phyloP scores from a whole-genome alignment of 2,888 invertebrate species.

The Timema cristinae region DNA sequence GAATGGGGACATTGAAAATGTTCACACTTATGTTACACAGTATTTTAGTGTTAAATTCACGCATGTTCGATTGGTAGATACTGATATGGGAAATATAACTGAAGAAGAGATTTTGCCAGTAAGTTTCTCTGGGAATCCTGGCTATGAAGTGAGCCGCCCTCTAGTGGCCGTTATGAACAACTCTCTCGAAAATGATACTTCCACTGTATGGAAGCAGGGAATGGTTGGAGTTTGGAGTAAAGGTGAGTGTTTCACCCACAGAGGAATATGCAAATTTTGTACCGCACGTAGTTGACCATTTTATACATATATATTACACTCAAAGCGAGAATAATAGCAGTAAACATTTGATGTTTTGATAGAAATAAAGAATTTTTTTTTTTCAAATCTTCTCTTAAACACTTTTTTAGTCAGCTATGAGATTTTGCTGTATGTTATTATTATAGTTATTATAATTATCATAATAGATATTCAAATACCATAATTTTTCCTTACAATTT shows the following conservation, averaged over 20 bases:
- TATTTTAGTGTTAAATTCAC: constrained; percentile 23
- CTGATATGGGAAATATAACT: background rate
- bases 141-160: constrained; percentile 24
- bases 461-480: too few species aligned
- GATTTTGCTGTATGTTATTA: too few species aligned
- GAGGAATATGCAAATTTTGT: too few species aligned
- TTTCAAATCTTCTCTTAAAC: too few species aligned
- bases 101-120: background rate
- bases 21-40: constrained; percentile 21
- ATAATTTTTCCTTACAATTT: too few species aligned
- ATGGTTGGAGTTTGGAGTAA: constrained; percentile 19
- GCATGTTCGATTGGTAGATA: constrained; percentile 7
- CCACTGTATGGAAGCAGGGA: background rate
- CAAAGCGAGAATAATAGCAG: too few species aligned
- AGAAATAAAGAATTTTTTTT: background rate
- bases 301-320: too few species aligned
- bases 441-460: too few species aligned
- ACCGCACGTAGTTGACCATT: too few species aligned
- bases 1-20: background rate
- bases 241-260: constrained; percentile 18
- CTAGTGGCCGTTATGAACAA: constrained; percentile 11
- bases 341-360: too few species aligned
- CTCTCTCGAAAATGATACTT: background rate
- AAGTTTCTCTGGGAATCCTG: constrained; percentile 25
- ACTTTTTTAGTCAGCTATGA: too few species aligned